Base-by-base conservation (phyloP, 2,888 invertebrate genomes). In the Torymus auratus region DNA sequence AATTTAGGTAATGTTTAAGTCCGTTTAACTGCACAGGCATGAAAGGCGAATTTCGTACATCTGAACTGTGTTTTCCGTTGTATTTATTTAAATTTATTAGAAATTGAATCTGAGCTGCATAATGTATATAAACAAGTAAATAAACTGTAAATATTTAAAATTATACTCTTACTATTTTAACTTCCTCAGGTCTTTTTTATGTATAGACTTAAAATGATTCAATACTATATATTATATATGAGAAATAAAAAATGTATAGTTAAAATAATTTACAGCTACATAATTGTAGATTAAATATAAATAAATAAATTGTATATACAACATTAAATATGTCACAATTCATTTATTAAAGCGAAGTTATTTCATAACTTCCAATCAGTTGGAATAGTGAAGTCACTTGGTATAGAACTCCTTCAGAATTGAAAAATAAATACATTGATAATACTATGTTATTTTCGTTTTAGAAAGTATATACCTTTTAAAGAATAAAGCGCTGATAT, bases 81-180 rank as follows among this genome's bases (percentile, higher is more conserved):
- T 68, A 70, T 70, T 70, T 70, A 61, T 50, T 79, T 52, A 60
- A 50, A 69, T n/a, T 58, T 28, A 13, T 80, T 62, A 10, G 14
- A 73, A 60, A 61, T 7, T 20, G 17, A 60, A 74, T 56, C 68
- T 64, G 11, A 70, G 60, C 69, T 69, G 68, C 64, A 81, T 81
- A 75, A 78, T 81, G 72, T 81, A 78, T 61, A 68, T 81, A 72
- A 69, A 64, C 20, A 71, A 67, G 15, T 78, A 13, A 71, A 75
- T 78, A 56, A 70, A 81, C 15, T 81, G 78, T 81, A 81, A 81
- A 81, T 81, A 81, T 62, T 73, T 58, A 41, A 23, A 69, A 75
- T 20, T 56, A 58, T 78, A 64, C 23, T 65, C 58, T 68, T 62
- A 81, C 41, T 77, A 60, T 65, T 73, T 73, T 2, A 58, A 61